Conservation (phyloP, 2,888 invertebrate species). For the Stenodera caucasica region DNA sequence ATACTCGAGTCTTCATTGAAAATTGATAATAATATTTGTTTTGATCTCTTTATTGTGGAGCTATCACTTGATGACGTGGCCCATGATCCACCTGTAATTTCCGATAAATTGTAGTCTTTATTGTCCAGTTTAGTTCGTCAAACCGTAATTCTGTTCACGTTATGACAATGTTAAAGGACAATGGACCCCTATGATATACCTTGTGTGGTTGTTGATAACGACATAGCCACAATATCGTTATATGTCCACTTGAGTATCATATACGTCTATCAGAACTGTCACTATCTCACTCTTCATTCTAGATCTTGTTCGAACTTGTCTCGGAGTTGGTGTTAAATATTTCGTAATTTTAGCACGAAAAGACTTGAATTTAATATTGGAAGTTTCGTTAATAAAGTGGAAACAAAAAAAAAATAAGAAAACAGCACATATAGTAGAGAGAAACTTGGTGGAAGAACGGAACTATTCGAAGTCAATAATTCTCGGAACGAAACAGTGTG, state of each 20-base stretch:
- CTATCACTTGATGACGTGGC: too few species aligned
- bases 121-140: neutral
- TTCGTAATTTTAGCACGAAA: too few species aligned
- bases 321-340: too few species aligned
- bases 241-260: neutral
- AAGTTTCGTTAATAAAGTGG: neutral
- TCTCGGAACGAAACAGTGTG: constrained; percentile 14
- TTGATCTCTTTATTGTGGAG: too few species aligned
- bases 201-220: neutral
- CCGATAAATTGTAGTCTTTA: too few species aligned
- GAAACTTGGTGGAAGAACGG: neutral
- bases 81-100: too few species aligned
- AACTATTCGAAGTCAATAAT: constrained; percentile 25
- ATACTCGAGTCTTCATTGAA: too few species aligned
- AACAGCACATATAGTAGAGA: neutral
- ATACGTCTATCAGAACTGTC: neutral
- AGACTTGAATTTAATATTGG: neutral
- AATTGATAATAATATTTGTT: too few species aligned
- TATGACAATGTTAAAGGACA: neutral
- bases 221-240: neutral
- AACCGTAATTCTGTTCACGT: neutral
- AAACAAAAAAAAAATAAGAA: neutral
- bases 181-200: neutral
- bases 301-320: too few species aligned
- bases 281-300: neutral